Conservation (phyloP, 2,797 vertebrate genomes). For the Eutrigla gurnardus region DNA sequence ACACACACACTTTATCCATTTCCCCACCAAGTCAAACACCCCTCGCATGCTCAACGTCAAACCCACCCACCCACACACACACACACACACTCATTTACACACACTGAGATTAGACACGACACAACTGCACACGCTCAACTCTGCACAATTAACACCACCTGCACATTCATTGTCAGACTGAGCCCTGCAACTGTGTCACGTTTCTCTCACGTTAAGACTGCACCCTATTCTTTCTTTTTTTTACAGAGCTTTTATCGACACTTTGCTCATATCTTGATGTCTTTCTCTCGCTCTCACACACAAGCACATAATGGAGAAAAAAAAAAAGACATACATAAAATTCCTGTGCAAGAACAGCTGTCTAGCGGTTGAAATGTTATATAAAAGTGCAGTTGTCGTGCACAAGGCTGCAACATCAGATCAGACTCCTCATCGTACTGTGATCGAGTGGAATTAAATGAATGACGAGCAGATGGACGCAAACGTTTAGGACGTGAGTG, state of each 20-base stretch:
- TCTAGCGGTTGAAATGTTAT: constrained; percentile 25
- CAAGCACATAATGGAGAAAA: constrained; percentile 5
- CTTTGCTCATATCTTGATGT: constrained; percentile 1
- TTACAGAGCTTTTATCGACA: constrained; percentile 32
- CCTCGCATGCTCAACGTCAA: constrained; percentile 50
- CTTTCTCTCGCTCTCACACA: constrained; percentile 8
- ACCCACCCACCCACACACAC: constrained; percentile 47
- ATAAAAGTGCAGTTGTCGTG: constrained; percentile 25
- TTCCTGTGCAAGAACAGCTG: constrained; percentile 47
- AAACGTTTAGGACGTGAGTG: background rate
- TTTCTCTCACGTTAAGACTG: constrained; percentile 49
- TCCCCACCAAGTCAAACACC: constrained; percentile 66
- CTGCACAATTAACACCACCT: constrained; percentile 76
- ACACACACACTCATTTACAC: constrained; percentile 34
- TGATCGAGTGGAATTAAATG: constrained; percentile 2
- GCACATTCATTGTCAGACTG: constrained; percentile 68
- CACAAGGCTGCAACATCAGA: constrained; percentile 4
- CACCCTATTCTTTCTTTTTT: constrained; percentile 6
- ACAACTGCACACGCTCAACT: constrained; percentile 53
- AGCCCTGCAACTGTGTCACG: constrained; percentile 41
- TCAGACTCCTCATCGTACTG: background rate
- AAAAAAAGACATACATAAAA: constrained; percentile 50
- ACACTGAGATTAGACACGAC: constrained; percentile 58
- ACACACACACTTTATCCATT: constrained; percentile 54
- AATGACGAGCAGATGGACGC: background rate